Base-by-base conservation (phyloP, 2,113 vertebrate species). In the Conger conger region DNA sequence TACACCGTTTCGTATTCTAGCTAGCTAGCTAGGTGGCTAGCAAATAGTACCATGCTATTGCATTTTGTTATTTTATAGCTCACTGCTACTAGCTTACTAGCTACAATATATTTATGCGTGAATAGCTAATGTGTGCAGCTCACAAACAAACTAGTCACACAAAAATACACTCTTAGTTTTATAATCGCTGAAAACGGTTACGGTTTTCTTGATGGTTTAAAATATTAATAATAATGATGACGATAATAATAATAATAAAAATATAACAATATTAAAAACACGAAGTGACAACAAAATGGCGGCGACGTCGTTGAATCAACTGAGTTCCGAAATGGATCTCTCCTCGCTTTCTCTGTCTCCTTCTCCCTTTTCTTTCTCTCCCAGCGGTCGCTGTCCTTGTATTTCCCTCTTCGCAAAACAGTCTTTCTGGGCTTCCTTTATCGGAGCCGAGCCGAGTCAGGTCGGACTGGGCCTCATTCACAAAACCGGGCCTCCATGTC, bases 271-370 rank as follows among this genome's bases (percentile, higher is more conserved):
- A 91, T 85, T 85, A 94, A 91, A 89, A 92, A 94, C 92, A 95
- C 93, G 89, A 94, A 95, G 94, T 95, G 94, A 95, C 95, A 96
- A 96, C 95, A 95, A 96, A 96, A 96, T 96, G 95, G 95, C 95
- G 95, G 94, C 94, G 92, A 93, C 86, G 83, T 84, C 91, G 94
- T 93, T 95, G 94, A 96, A 95, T 95, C 94, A 95, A 94, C 94
- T 95, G 91, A 96, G 92, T 93, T 91, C 93, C 93, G 95, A 95
- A 96, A 95, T 95, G 94, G 94, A 94, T 95, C 94, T 93, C 90
- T 89, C 88, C 86, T 90, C 92, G 91, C 92, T 87, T 89, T 86
- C 86, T 50, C 90, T 89, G 87, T 86, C 85, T 89, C 84, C 84
- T 85, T 45, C 90, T 89, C 82, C 80, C 81, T 76, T 38, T 81